phyloP scores from a whole-genome alignment of 64 coral and sea anemone species.

The Porites australiensis region DNA sequence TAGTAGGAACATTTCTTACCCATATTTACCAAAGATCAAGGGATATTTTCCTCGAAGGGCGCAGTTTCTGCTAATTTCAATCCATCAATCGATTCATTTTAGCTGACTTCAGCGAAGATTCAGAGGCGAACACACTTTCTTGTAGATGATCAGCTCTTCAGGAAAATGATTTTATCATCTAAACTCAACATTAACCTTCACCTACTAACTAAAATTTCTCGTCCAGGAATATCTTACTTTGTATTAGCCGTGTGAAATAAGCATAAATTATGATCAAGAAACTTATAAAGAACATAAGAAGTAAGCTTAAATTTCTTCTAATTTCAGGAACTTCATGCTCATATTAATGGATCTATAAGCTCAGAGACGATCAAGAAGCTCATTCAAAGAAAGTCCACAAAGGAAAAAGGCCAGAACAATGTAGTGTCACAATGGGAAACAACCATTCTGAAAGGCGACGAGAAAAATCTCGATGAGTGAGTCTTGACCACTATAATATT shows the following conservation, averaged over 20 bases:
- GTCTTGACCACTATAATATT: neutral
- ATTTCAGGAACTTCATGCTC: slow-evolving; percentile 87
- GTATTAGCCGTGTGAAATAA: no score
- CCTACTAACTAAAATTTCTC: no score
- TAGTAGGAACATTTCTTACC: neutral
- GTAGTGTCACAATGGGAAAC: slow-evolving; percentile 67
- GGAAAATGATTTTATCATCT: no score
- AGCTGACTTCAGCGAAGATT: no score
- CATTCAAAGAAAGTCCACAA: slow-evolving; percentile 61
- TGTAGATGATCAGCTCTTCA: no score
- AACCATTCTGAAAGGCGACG: slow-evolving; percentile 57
- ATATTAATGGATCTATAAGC: slow-evolving; percentile 95
- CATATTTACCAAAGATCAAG: no score
- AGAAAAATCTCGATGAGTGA: slow-evolving; percentile 80
- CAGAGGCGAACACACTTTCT: no score
- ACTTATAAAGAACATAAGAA: no score
- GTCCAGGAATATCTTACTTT: no score
- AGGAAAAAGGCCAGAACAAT: slow-evolving; percentile 23
- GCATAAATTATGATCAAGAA: no score
- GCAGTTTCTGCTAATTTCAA: neutral
- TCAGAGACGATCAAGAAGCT: slow-evolving; percentile 74
- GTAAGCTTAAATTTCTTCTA: neutral
- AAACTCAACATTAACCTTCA: no score
- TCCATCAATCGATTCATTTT: no score
- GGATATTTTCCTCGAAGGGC: neutral